A percentile compares a stretch with the other conserved stretches of the same genome.
These are phyloP conservation scores for Micromesistius poutassou DNA, from an alignment of 2,797 vertebrate genomes.

Conservation along the genomic window DNA sequence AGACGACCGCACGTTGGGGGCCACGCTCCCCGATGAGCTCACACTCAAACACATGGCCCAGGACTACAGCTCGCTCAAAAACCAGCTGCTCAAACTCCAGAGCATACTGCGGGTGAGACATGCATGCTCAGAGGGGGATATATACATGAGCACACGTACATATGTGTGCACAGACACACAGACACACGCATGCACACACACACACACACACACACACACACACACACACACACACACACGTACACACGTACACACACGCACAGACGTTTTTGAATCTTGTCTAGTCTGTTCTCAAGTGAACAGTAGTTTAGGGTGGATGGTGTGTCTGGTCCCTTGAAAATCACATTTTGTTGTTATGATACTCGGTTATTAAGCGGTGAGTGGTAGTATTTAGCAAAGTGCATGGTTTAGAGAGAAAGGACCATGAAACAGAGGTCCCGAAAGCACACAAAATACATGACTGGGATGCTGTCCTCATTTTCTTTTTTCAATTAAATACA, in stretches of 20 bases:
- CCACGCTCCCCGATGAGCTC: constrained; percentile 79
- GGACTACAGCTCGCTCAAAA: constrained; percentile 89
- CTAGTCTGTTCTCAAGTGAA: too few species aligned
- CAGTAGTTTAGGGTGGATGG: too few species aligned
- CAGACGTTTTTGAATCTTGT: constrained; percentile 5
- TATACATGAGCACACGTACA: neutral
- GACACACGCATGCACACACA: constrained; percentile 11
- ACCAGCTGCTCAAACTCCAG: constrained; percentile 86
- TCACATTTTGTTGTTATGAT: neutral
- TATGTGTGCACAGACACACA: constrained; percentile 3
- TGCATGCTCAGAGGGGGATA: neutral
- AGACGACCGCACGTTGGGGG: constrained; percentile 65
- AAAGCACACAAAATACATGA: neutral
- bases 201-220: neutral
- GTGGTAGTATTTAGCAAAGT: neutral
- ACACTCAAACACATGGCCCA: constrained; percentile 88
- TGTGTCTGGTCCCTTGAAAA: too few species aligned
- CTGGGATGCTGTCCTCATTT: neutral
- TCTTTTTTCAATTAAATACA: too few species aligned
- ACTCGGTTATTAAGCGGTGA: neutral
- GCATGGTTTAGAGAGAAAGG: neutral
- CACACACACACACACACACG: constrained; percentile 10
- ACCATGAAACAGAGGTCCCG: neutral
- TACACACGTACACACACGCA: too few species aligned
- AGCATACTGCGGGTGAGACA: constrained; percentile 81